phyloP scores from a whole-genome alignment of 2,113 vertebrate genomes.

The Sinocyclocheilus maitianheensis region DNA sequence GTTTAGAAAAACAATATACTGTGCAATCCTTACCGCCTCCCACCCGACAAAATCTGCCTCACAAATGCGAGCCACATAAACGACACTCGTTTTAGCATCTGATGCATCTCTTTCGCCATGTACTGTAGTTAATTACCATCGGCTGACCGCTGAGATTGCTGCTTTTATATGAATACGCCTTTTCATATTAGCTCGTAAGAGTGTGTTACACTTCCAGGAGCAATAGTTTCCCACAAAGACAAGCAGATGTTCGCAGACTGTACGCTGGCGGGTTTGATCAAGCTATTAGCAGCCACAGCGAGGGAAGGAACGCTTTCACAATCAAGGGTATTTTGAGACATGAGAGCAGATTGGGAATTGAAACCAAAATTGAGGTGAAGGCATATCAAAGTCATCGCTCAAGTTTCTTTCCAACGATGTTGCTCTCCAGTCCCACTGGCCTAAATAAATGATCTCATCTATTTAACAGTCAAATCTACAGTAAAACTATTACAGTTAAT shows the following conservation, averaged over 20 bases:
- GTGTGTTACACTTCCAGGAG: slow-evolving; percentile 58
- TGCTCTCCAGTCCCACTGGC: slow-evolving; percentile 44
- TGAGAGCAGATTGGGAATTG: slow-evolving; percentile 68
- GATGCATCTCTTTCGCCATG: slow-evolving; percentile 43
- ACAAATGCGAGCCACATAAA: slow-evolving; percentile 12
- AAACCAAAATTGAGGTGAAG: slow-evolving; percentile 73
- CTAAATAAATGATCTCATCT: slow-evolving; percentile 39
- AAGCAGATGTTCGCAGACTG: slow-evolving; percentile 67
- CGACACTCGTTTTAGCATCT: slow-evolving; percentile 33
- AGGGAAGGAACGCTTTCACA: slow-evolving; percentile 64
- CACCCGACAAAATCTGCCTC: slow-evolving; percentile 19
- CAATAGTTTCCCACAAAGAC: slow-evolving; percentile 55
- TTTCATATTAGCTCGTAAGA: slow-evolving; percentile 54
- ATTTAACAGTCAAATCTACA: slow-evolving; percentile 41
- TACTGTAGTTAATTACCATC: slow-evolving; percentile 56
- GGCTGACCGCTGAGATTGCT: slow-evolving; percentile 54
- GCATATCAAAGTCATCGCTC: slow-evolving; percentile 70
- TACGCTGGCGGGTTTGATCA: slow-evolving; percentile 69
- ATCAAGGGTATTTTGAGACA: slow-evolving; percentile 70
- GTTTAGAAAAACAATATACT: slow-evolving; percentile 59
- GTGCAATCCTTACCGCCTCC: slow-evolving; percentile 41
- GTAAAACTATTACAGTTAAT: slow-evolving; percentile 23
- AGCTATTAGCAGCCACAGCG: slow-evolving; percentile 69
- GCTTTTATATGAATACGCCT: slow-evolving; percentile 62
- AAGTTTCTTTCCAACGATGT: slow-evolving; percentile 59